Base-by-base conservation (phyloP, 2,888 invertebrate genomes). In the Andrena marginata region DNA sequence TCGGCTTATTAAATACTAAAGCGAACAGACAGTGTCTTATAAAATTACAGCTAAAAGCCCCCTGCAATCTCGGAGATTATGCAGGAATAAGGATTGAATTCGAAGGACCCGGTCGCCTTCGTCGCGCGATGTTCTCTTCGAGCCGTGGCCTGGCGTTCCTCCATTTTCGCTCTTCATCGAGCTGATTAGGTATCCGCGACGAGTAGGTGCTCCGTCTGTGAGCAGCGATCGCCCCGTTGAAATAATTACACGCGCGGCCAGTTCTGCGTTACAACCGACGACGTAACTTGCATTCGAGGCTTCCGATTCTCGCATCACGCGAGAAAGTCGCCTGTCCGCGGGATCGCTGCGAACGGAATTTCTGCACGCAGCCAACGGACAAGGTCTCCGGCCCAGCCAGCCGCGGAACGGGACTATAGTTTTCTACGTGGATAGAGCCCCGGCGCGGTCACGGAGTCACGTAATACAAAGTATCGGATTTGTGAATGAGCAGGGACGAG, bases 401-500 rank as follows among this genome's bases (percentile, higher is more conserved):
- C 33, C 29, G 49, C 51, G 71, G 56, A 75, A 77, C 83, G 67
- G 79, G 74, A 80, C 62, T 56, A 67, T 75, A 69, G 56, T 75
- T 72, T 49, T 63, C 60, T 62, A 59, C 65, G 51, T 16, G 69
- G 75, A 79, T 64, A 10, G 67, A 69, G 77, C 56, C 35, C 49
- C 72, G 62, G 8, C 60, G 68, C 26, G 71, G 59, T 74, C 76
- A 62, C 79, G 87, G 77, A 78, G 84, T 85, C 89, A 84, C 82
- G 82, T 85, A 89, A 87, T 79, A 64, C 81, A 74, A 86, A 90
- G 84, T 86, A 85, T 86, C 83, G 83, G 87, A 89, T 90, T 91
- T 90, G 90, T 91, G 91, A 92, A 91, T 91, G 91, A 89, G 89
- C 87, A 81, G 83, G 78, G 85, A 68, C 83, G 85, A 74, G 86